A percentile compares a stretch with the other conserved stretches of the same genome.
Conservation (phyloP, 2,113 vertebrate genomes). For the Sinocyclocheilus anshuiensis region DNA sequence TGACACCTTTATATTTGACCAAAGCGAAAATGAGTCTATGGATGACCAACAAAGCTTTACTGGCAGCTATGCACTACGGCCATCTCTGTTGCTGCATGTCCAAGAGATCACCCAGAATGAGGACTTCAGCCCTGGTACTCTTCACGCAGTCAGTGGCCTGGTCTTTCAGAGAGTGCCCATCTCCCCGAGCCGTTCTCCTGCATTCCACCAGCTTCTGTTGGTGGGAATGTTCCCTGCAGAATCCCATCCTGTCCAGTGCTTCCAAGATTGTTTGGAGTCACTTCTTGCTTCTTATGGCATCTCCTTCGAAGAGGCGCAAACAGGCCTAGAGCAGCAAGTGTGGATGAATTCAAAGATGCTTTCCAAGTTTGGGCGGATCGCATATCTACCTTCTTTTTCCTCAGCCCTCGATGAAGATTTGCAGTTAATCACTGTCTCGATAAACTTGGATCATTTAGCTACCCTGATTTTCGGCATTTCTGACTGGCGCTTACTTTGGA, state of each 20-base stretch:
- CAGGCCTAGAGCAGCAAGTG: conserved; percentile 53
- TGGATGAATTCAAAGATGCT: conserved; percentile 50
- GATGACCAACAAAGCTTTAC: conserved; percentile 43
- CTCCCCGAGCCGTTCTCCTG: conserved; percentile 72
- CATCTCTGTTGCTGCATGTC: conserved; percentile 72
- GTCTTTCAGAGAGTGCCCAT: conserved; percentile 82
- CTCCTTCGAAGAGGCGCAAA: conserved; percentile 55
- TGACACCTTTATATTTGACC: conserved; percentile 36
- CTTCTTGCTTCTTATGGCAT: conserved; percentile 61
- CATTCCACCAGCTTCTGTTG: conserved; percentile 84
- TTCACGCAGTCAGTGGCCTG: conserved; percentile 79
- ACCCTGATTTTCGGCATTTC: conserved; percentile 79
- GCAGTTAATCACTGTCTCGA: conserved; percentile 64
- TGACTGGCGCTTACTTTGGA: conserved; percentile 94
- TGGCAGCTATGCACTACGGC: conserved; percentile 67
- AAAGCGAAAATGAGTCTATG: conserved; percentile 2
- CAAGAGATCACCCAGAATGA: conserved; percentile 59
- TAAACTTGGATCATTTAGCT: conserved; percentile 87
- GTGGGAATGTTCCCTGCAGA: conserved; percentile 68
- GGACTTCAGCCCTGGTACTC: conserved; percentile 61
- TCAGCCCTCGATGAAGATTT: conserved; percentile 39
- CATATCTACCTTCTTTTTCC: conserved; percentile 35
- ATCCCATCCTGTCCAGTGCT: conserved; percentile 62
- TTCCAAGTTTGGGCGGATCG: conserved; percentile 50
- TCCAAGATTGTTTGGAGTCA: conserved; percentile 70